Percentiles rank a stretch among this genome's conserved stretches.
phyloP scores from a whole-genome alignment of 2,888 invertebrate species.

The Fragum fragum region DNA sequence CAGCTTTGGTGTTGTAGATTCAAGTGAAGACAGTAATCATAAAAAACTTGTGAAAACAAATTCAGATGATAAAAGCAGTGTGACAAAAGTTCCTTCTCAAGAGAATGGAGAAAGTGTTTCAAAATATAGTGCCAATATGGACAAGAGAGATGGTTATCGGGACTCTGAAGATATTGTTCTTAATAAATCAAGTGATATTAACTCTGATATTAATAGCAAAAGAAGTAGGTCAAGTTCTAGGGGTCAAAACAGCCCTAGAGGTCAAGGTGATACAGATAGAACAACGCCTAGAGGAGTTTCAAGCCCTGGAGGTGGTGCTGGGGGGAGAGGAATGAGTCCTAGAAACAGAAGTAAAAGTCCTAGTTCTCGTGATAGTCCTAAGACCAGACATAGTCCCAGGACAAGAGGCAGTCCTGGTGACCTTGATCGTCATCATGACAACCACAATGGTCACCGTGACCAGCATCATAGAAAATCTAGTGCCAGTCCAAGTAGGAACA shows the following conservation, averaged over 20 bases:
- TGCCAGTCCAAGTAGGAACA: constrained; percentile 43
- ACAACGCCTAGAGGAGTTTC: constrained; percentile 21
- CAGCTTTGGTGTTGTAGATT: constrained; percentile 69
- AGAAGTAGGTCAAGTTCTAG: not conserved
- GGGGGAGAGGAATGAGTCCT: constrained; percentile 21
- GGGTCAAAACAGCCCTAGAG: constrained; percentile 19
- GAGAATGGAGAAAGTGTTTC: constrained; percentile 46
- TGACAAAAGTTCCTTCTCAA: constrained; percentile 50
- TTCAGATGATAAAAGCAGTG: constrained; percentile 46
- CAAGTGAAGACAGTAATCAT: constrained; percentile 57
- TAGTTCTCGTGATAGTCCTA: constrained; percentile 36
- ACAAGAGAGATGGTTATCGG: constrained; percentile 65
- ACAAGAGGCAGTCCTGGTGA: constrained; percentile 48
- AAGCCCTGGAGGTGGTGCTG: constrained; percentile 38
- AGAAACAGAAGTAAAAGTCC: constrained; percentile 58
- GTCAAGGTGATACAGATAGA: constrained; percentile 29
- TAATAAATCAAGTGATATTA: constrained; percentile 41
- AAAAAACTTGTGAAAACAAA: constrained; percentile 44
- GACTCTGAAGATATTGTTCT: constrained; percentile 22
- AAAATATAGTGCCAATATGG: constrained; percentile 67
- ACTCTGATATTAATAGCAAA: constrained; percentile 33
- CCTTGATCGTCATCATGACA: constrained; percentile 22
- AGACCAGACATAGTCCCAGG: constrained; percentile 47
- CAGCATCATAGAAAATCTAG: constrained; percentile 39
- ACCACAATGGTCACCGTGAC: constrained; percentile 38